Base-by-base conservation (phyloP, 2,797 vertebrate species). In the Lagorchestes hirsutus region DNA sequence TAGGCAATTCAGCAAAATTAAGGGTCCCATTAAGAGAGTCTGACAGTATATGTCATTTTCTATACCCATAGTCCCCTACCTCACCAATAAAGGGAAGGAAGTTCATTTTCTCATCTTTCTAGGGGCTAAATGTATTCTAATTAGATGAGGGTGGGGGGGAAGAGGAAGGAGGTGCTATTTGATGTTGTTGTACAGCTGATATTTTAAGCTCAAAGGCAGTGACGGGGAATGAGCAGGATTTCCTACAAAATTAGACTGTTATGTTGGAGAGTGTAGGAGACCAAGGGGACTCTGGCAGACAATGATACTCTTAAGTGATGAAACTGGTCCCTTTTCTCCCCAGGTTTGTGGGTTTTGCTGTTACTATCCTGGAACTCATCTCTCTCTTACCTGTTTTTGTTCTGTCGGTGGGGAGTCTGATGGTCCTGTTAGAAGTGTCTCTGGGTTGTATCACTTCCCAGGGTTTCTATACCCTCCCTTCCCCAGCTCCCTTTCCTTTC, bases 391-490 rank as follows among this genome's bases (percentile, higher is more conserved):
- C 22, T 3, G 18, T 31, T 40, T 24, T 52, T 50, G 67, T 18
- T 12, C 0, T 40, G 87, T 46, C 22, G 2, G 40, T 46, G 22
- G n/a, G 10, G 40, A 87, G 22, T 87, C 40, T 27, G 10, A 50
- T 50, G 40, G n/a, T 91, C 55, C 74, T 12, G 12, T 5, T 54
- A 95, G 93, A 98, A 97, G 92, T 82, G 31, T 74, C 96, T 97
- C 57, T 82, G 90, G 74, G 90, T 97, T 94, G 93, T 11, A 3
- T 92, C 93, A 97, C 58, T 97, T 98, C 96, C 96, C 94, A 87
- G 46, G 29, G 96, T 92, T 95, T 62, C 94, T 93, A 90, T 96
- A 92, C 91, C 91, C 93, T 82, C 18, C 74, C 40, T 96, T 96
- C 97, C 95, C 92, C 90, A 40, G 92, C 54, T 56, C 67, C 31